Evolutionary conservation across 1,140 invertebrate genomes (phyloP), one percentile per base, ranked within the genome.

Genomic region (Chrysopa pallens): DNA sequence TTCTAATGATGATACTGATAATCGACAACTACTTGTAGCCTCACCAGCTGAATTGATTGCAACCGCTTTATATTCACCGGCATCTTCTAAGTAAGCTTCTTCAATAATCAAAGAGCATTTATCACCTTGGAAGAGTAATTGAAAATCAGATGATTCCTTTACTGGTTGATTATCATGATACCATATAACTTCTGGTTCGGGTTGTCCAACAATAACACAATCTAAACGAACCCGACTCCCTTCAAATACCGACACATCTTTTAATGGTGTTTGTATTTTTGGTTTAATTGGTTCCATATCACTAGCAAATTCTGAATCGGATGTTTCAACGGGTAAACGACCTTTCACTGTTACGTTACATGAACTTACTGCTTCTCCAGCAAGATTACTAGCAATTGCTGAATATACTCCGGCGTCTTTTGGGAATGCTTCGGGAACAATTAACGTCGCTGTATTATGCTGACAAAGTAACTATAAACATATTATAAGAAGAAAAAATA

Each of bases 161-260:
- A 93, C 75, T 9, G 87, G 84, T 36, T 74, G 64, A 43, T 78
- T 76, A 52, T 90, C 76, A 51, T 89, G 86, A 50, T 86, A 83
- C 85, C 85, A 90, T 51, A 85, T 86, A 0, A 90, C 82, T 64
- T 85, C 83, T 0, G 85, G 86, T 59, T 85, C 82, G 1, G 86
- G 86, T 53, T 84, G 77, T 1, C 83, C 85, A 40, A 84, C 69
- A 50, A 91, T 87, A 36, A 87, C 67, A 55, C 83, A 87, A 51
- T 85, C 84, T 40, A 91, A 60, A 36, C 75, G 65, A 5, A 79
- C 74, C 15, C 69, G 69, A 6, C 70, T 70, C 7, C 84, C 84
- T 59, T 87, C 83, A 28, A 66, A 67, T n/a, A 78, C 72, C 12
- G 66, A 67, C 6, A 72, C 57, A 60, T 86, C 74, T 54, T 74